A percentile compares a stretch with the other conserved stretches of the same genome.
Conservation (phyloP, 92 coral and sea anemone species). For the Palythoa heliodiscus region DNA sequence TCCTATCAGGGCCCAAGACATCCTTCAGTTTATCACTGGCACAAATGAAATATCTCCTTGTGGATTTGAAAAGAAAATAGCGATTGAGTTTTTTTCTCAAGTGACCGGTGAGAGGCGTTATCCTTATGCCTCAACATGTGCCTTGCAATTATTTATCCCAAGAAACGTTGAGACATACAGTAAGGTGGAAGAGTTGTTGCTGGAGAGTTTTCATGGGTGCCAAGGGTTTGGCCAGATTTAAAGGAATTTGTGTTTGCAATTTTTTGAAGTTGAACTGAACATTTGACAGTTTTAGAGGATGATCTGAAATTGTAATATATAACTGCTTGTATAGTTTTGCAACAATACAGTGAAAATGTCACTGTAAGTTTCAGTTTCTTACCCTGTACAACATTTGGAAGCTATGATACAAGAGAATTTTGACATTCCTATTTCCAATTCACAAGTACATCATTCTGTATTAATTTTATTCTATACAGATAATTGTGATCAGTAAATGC, state of each 20-base stretch:
- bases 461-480: background rate
- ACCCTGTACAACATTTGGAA: slow-evolving; percentile 12
- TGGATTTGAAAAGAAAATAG: slow-evolving; percentile 59
- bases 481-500: slow-evolving; percentile 20
- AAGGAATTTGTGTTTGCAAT: background rate
- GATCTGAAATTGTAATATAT: slow-evolving; percentile 3
- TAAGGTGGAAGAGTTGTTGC: slow-evolving; percentile 45
- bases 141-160: slow-evolving; percentile 51
- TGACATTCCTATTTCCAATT: slow-evolving; percentile 12
- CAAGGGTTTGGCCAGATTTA: slow-evolving; percentile 52
- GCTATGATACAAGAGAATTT: slow-evolving; percentile 19
- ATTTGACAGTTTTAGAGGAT: slow-evolving; percentile 1
- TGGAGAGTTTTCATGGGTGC: slow-evolving; percentile 44
- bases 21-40: slow-evolving; percentile 53
- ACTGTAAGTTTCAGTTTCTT: background rate
- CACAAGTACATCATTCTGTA: slow-evolving; percentile 26
- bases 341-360: background rate
- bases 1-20: slow-evolving; percentile 2
- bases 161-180: slow-evolving; percentile 43
- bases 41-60: slow-evolving; percentile 51
- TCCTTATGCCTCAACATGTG: slow-evolving; percentile 55
- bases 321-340: background rate
- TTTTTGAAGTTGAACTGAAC: slow-evolving; percentile 8
- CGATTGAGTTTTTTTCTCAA: slow-evolving; percentile 44
- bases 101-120: slow-evolving; percentile 38